Percentiles rank a stretch among this genome's conserved stretches.
Evolutionary conservation across 2,113 vertebrate genomes (phyloP).

Genomic region (Panthera uncia): DNA sequence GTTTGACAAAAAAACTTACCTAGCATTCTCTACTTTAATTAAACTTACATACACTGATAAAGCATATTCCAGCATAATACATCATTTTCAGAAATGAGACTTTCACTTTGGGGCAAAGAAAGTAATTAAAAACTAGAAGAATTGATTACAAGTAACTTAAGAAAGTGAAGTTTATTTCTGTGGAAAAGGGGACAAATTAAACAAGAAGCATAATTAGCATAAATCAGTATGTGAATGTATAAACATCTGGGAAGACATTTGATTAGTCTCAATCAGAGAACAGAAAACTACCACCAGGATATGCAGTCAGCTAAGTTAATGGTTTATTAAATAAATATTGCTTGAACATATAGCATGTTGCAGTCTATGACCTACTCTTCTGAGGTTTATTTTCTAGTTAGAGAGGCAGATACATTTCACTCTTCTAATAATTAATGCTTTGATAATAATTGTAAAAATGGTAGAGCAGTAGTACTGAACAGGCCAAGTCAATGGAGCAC

Average conservation of each 20-base stretch:
- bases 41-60: not conserved
- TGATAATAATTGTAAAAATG: not conserved
- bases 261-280: not conserved
- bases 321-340: not conserved
- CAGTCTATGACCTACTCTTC: not conserved
- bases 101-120: slow-evolving; percentile 3
- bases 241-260: not conserved
- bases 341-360: not conserved
- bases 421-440: not conserved
- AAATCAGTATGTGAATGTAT: not conserved
- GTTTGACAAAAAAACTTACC: not conserved
- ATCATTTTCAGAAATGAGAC: slow-evolving; percentile 31
- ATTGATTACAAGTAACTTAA: slow-evolving; percentile 16
- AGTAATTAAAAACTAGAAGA: slow-evolving; percentile 18
- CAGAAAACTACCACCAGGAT: not conserved
- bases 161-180: not conserved
- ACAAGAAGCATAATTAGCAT: not conserved
- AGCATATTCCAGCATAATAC: not conserved
- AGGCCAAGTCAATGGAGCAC: not conserved
- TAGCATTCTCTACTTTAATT: slow-evolving; percentile 12
- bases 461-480: not conserved
- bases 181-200: not conserved
- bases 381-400: not conserved
- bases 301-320: not conserved
- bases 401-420: not conserved